Evolutionary conservation across 2,888 invertebrate genomes (phyloP), one percentile per base, ranked within the genome.

Genomic region (Caenorhabditis sp.): DNA sequence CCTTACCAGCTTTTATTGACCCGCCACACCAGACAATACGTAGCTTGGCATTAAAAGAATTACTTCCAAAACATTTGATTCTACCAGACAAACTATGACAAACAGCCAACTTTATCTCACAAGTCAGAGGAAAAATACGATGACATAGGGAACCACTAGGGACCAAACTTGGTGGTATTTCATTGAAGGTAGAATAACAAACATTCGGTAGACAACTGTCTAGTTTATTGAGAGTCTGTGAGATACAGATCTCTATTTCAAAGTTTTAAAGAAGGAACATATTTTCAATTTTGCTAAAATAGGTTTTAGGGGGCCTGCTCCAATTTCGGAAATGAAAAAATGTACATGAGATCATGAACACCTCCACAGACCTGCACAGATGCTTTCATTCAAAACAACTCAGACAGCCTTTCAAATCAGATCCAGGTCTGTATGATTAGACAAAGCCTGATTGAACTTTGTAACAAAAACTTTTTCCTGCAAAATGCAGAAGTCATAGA

Each of bases 1-100:
- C 0, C 3, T 31, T n/a, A 22, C 12, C 35, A 59, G n/a, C 35
- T 59, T 12, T 59, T 31, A 35, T 38, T 59, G 8, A 8, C n/a
- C 59, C 12, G 19, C 59, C 22, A 61, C 24, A 38, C 61, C 22
- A 61, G 66, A 51, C 26, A 14, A 0, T 47, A 63, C 44, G 63
- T 47, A n/a, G 44, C 24, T n/a, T 47, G 63, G 24, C 63, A 63
- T 63, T 63, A 26, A 14, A 14, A 24, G 19, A 26, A 22, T 24
- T 31, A 63, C 63, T 63, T 63, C 63, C 63, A 63, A 44, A 63
- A 63, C 63, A 63, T 26, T 6, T 8, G 12, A 41, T 10, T 22
- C 19, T 61, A n/a, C 63, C 16, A 63, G 63, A 63, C 63, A 63
- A 47, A 63, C 47, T 22, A 63, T 63, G 63, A 63, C 63, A 63